These are phyloP conservation scores for Fistularia commersonii DNA, from an alignment of 2,797 vertebrate species.

Conservation along the genomic window DNA sequence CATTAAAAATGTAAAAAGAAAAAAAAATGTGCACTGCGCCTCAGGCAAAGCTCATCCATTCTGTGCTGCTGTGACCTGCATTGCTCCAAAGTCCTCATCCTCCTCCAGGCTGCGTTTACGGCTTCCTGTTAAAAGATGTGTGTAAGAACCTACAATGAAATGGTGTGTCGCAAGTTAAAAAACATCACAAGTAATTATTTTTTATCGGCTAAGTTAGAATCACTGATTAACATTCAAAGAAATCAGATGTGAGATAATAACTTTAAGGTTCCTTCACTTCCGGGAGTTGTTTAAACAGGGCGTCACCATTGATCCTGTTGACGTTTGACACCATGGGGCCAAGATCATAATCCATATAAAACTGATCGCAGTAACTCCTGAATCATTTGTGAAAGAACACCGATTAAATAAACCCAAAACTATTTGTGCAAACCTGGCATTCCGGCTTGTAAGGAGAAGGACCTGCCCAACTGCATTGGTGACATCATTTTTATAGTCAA, in stretches of 20 bases:
- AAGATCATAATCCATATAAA: too few relatives aligned
- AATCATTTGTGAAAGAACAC: neutral
- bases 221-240: too few relatives aligned
- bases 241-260: too few relatives aligned
- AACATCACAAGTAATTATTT: too few relatives aligned
- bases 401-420: neutral
- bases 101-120: constrained; percentile 92
- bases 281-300: too few relatives aligned
- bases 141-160: neutral
- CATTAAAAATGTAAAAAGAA: constrained; percentile 80
- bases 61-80: constrained; percentile 91
- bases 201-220: too few relatives aligned
- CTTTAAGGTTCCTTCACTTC: too few relatives aligned
- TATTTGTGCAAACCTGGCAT: constrained; percentile 78
- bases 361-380: too few relatives aligned
- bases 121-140: constrained; percentile 77
- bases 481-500: constrained; percentile 99
- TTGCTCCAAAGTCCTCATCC: constrained; percentile 91
- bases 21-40: constrained; percentile 53
- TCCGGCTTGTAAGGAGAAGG: constrained; percentile 85
- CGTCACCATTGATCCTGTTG: too few relatives aligned
- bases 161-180: too few relatives aligned
- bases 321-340: too few relatives aligned
- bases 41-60: constrained; percentile 78
- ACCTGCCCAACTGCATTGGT: constrained; percentile 90